Evolutionary conservation across 2,888 invertebrate species (phyloP).

Genomic region (Pherbina coryleti): DNA sequence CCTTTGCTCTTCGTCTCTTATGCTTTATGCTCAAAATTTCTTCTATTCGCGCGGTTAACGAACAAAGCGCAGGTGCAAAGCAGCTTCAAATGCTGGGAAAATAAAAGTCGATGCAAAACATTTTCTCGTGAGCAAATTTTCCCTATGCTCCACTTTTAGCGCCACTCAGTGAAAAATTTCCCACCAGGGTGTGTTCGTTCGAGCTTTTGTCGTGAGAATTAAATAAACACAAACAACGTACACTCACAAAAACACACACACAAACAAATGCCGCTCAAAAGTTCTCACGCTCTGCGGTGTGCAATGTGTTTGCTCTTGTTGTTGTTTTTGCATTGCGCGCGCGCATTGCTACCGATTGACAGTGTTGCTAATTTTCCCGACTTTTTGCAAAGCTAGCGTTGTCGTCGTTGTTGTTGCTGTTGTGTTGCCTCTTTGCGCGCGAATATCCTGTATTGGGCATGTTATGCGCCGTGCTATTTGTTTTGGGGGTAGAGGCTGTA

Average conservation of each 20-base stretch:
- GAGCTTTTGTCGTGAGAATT: constrained; percentile 53
- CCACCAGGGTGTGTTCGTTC: constrained; percentile 60
- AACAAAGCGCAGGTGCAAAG: constrained; percentile 17
- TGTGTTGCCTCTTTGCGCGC: constrained; percentile 46
- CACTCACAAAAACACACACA: constrained; percentile 45
- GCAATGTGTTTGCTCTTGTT: constrained; percentile 21
- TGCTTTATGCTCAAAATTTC: neutral
- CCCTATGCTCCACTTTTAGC: constrained; percentile 25
- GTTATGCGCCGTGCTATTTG: neutral
- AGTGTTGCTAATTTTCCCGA: constrained; percentile 22
- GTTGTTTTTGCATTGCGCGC: constrained; percentile 32
- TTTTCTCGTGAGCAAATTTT: neutral
- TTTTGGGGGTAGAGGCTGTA: neutral
- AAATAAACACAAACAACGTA: neutral
- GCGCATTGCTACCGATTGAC: constrained; percentile 36
- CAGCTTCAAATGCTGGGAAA: constrained; percentile 33
- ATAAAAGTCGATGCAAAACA: neutral
- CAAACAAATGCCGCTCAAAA: constrained; percentile 58
- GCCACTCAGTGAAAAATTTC: constrained; percentile 53
- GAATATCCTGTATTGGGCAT: constrained; percentile 9
- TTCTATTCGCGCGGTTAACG: neutral
- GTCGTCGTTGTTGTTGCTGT: constrained; percentile 46
- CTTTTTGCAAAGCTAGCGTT: constrained; percentile 42
- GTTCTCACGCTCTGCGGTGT: constrained; percentile 57
- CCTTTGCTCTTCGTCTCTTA: neutral